Percentiles rank a stretch among this genome's conserved stretches.
Conservation (phyloP, 2,113 vertebrate species). For the human region DNA sequence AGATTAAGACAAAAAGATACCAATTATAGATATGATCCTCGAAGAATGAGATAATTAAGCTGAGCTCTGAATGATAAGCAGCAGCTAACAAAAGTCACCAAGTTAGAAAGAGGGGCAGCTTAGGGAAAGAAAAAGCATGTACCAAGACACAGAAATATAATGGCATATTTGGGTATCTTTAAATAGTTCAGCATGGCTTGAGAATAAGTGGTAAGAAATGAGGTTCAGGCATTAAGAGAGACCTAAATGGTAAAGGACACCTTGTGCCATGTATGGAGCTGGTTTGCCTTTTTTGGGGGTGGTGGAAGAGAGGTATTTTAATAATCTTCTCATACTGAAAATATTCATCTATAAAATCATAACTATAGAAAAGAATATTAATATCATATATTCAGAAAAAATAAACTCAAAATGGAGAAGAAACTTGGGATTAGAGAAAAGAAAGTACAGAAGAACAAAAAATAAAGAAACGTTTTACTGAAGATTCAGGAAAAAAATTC, state of each 20-base stretch:
- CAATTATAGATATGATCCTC: background rate
- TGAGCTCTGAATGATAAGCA: background rate
- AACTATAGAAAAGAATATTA: background rate
- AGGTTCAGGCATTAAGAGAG: background rate
- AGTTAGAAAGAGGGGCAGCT: background rate
- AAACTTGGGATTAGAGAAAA: background rate
- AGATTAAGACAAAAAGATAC: background rate
- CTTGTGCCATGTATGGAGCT: too few relatives aligned
- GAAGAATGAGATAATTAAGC: background rate
- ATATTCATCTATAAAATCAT: background rate
- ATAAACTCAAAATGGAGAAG: slow-evolving; percentile 20
- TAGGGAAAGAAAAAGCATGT: background rate
- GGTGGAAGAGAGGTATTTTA: background rate
- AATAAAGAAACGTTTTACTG: background rate
- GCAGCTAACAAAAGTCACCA: background rate
- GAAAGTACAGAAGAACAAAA: background rate
- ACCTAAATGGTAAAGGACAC: background rate
- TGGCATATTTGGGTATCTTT: background rate
- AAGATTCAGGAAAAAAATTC: background rate
- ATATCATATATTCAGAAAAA: background rate
- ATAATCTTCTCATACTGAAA: background rate
- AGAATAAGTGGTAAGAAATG: background rate
- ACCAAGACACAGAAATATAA: slow-evolving; percentile 35
- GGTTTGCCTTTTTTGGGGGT: background rate
- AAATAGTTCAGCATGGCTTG: background rate